phyloP scores from a whole-genome alignment of 2,797 vertebrate species.

The Thamnophis elegans region DNA sequence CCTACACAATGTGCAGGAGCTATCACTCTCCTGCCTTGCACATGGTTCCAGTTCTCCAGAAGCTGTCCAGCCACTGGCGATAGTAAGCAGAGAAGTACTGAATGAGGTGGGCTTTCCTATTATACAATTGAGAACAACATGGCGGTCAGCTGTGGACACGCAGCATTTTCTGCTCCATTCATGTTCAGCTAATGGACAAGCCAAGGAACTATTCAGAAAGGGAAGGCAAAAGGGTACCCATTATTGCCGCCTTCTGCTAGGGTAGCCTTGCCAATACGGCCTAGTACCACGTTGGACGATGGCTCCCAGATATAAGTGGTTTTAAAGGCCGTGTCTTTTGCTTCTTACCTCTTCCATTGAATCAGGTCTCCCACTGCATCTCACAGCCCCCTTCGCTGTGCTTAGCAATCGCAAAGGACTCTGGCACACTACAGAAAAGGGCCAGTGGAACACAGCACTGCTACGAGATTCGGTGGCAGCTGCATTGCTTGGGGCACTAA shows the following conservation, averaged over 20 bases:
- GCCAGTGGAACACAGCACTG: slow-evolving; percentile 80
- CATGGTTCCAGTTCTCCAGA: slow-evolving; percentile 56
- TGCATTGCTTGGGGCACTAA: slow-evolving; percentile 75
- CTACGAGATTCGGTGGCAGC: slow-evolving; percentile 71
- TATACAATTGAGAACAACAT: slow-evolving; percentile 62
- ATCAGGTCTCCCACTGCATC: slow-evolving; percentile 81
- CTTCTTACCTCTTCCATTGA: slow-evolving; percentile 81
- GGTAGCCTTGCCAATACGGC: slow-evolving; percentile 78
- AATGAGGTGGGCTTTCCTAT: slow-evolving; percentile 59
- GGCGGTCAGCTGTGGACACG: not conserved
- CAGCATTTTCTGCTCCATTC: slow-evolving; percentile 79
- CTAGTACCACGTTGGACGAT: slow-evolving; percentile 56
- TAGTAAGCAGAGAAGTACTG: slow-evolving; percentile 61
- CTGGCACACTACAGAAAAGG: slow-evolving; percentile 74
- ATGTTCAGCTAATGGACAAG: slow-evolving; percentile 72
- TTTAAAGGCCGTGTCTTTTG: slow-evolving; percentile 79
- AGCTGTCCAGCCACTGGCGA: slow-evolving; percentile 55
- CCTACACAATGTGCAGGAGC: slow-evolving; percentile 71
- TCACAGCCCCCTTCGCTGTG: slow-evolving; percentile 84
- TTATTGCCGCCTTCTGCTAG: slow-evolving; percentile 76
- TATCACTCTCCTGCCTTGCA: slow-evolving; percentile 74
- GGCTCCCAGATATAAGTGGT: slow-evolving; percentile 53
- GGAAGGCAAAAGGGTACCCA: slow-evolving; percentile 48
- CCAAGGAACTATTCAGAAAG: slow-evolving; percentile 70
- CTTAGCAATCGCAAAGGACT: slow-evolving; percentile 84